phyloP scores from a whole-genome alignment of 2,113 vertebrate genomes.

The Sakesphorus luctuosus region DNA sequence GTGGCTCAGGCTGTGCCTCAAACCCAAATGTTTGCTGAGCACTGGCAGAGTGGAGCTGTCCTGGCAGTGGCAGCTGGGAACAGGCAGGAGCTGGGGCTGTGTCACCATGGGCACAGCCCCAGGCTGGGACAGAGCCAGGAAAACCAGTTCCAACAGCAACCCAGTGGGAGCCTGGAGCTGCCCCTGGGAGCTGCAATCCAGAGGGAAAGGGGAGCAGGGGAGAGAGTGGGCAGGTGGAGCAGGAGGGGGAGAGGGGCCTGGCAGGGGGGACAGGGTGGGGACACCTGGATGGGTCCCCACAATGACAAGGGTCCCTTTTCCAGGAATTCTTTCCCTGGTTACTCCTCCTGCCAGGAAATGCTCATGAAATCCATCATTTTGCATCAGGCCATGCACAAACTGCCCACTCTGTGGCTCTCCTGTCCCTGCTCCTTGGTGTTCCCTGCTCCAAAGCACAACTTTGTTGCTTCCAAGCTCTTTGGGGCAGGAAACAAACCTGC shows the following conservation, averaged over 20 bases:
- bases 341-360: background rate
- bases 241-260: background rate
- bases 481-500: background rate
- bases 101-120: background rate
- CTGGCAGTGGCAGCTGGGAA: background rate
- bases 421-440: background rate
- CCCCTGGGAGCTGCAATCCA: background rate
- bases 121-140: fast-evolving
- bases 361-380: background rate
- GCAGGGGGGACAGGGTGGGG: background rate
- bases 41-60: background rate
- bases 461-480: background rate
- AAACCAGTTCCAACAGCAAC: background rate
- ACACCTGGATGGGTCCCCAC: background rate
- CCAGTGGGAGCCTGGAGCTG: fast-evolving
- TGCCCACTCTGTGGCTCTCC: fast-evolving
- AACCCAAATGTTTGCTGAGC: background rate
- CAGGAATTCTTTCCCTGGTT: background rate
- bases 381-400: background rate
- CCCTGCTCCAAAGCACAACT: background rate
- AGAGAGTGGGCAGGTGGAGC: no score
- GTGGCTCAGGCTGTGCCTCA: background rate
- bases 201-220: background rate
- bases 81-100: background rate
- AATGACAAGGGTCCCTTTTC: fast-evolving